Conservation (phyloP, 2,888 invertebrate species). For the Polietes domitor region DNA sequence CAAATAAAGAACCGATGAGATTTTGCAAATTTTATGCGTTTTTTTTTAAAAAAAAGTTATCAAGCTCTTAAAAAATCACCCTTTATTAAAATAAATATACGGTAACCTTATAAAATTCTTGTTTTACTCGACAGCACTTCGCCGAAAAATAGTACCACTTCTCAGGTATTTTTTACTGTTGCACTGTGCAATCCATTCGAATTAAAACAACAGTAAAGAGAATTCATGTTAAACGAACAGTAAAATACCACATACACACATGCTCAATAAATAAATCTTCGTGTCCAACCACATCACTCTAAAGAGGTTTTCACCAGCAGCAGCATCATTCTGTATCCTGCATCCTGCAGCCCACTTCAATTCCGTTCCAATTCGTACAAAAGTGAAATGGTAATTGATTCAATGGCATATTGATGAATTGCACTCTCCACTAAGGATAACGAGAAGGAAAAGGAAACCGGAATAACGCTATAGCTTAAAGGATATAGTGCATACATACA, state of each 20-base stretch:
- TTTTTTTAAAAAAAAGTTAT: too few species aligned
- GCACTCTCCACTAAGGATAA: not conserved
- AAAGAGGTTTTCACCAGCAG: conserved; percentile 17
- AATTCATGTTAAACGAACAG: conserved; percentile 55
- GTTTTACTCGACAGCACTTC: too few species aligned
- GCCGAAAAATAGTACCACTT: too few species aligned
- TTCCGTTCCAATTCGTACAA: not conserved
- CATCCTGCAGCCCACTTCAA: not conserved
- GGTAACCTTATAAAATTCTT: too few species aligned
- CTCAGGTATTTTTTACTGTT: too few species aligned
- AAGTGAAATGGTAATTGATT: conserved; percentile 48
- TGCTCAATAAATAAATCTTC: conserved; percentile 59
- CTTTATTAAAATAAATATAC: too few species aligned
- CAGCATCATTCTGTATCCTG: too few species aligned
- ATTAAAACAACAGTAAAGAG: too few species aligned
- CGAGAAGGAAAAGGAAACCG: not conserved
- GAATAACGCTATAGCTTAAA: not conserved
- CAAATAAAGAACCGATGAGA: too few species aligned
- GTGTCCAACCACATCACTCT: conserved; percentile 42
- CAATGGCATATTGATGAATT: conserved; percentile 27
- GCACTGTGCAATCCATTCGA: too few species aligned
- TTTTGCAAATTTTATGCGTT: too few species aligned
- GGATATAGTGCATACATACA: not conserved
- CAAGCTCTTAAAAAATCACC: too few species aligned
- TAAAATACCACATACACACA: conserved; percentile 50